Evolutionary conservation across 2,888 invertebrate genomes (phyloP).

Genomic region (Chydorus sphaericus): DNA sequence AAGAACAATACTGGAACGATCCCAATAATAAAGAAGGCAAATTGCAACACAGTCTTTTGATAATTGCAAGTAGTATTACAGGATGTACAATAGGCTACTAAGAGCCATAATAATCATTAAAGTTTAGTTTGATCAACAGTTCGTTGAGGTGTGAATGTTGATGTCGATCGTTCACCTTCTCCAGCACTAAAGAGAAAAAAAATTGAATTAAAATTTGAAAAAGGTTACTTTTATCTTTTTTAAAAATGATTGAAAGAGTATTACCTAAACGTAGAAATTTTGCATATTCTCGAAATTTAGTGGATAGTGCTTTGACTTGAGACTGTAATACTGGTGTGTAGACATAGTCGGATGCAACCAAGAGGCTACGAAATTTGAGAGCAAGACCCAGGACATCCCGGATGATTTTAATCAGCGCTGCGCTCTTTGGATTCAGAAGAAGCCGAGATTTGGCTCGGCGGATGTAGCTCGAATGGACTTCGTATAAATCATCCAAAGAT

Average conservation of each 20-base stretch:
- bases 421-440: neutral
- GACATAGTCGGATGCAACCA: neutral
- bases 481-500: slow-evolving; percentile 7
- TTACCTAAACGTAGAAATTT: slow-evolving; percentile 4
- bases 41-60: too few species aligned
- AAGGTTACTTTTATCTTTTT: neutral
- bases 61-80: too few species aligned
- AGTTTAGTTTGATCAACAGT: slow-evolving; percentile 2
- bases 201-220: neutral
- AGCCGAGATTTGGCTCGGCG: slow-evolving; percentile 7
- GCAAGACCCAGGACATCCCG: neutral
- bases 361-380: neutral
- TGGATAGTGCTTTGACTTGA: neutral
- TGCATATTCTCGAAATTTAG: neutral
- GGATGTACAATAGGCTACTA: too few species aligned
- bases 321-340: neutral
- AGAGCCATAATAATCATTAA: neutral
- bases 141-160: slow-evolving; percentile 4
- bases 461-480: slow-evolving; percentile 1
- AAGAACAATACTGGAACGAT: too few species aligned
- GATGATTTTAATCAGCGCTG: slow-evolving; percentile 4
- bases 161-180: neutral
- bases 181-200: neutral
- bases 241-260: neutral
- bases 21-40: too few species aligned